Base-by-base conservation (phyloP, 2,797 vertebrate genomes). In the Notolepis coatsorum region DNA sequence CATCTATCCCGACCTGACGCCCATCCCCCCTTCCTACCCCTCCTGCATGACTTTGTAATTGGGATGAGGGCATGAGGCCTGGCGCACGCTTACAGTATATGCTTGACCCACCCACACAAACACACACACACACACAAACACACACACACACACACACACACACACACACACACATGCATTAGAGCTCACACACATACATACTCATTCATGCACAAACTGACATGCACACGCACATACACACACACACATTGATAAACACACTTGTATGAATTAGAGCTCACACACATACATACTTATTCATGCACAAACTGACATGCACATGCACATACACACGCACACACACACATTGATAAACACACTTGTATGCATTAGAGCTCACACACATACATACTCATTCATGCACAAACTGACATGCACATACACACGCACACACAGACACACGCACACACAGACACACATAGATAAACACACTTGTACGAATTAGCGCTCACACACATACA, bases 31-130 rank as follows among this genome's bases (percentile, higher is more conserved):
- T 20, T 28, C 46, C 61, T 49, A 75, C 74, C 75, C 56, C 27
- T 50, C 38, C 15, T 2, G 2, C 15, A 41, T 23, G 51, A n/a
- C 15, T 39, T 67, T 48, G 38, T 51, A 51, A 69, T 49, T 37
- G 38, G 24, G 58, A 86, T 81, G 79, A 62, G 80, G 75, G 80
- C 46, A 50, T n/a, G 35, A 52, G 48, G n/a, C n/a, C n/a, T n/a
- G n/a, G 50, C 48, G 53, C 10, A 45, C 15, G 17, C 31, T 25
- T 25, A 31, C 63, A n/a, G n/a, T n/a, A n/a, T n/a, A 60, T 18
- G 43, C 18, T 28, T 42, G 4, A 61, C 23, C 30, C 2, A 7
- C 21, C n/a, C 20, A 8, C 4, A 25, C 51, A 64, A n/a, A 38
- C 42, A 49, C 23, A 38, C n/a, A 41, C 45, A 65, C 18, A 46